A percentile compares a stretch with the other conserved stretches of the same genome.
These are phyloP conservation scores for Protophormia terraenovae DNA, from an alignment of 2,888 invertebrate genomes.

Conservation along the genomic window DNA sequence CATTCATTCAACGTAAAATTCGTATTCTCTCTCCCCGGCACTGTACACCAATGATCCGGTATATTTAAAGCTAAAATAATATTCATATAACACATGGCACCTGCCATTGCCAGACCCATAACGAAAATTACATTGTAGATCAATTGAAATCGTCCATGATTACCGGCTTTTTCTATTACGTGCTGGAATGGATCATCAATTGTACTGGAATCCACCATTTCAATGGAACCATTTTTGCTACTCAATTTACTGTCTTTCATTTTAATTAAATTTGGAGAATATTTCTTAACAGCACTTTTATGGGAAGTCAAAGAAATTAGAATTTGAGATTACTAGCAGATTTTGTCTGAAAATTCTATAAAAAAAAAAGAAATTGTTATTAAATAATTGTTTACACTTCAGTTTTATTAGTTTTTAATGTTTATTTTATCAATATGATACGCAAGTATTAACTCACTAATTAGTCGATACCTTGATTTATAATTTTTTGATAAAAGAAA, in stretches of 20 bases:
- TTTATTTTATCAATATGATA: no score
- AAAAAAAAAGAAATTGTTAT: no score
- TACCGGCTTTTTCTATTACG: constrained; percentile 82
- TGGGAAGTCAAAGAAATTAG: no score
- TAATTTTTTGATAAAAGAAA: no score
- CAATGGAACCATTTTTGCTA: constrained; percentile 25
- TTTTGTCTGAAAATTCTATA: no score
- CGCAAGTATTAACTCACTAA: no score
- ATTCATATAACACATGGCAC: constrained; percentile 83
- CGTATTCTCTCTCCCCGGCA: constrained; percentile 82
- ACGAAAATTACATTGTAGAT: constrained; percentile 82
- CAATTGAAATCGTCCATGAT: constrained; percentile 83
- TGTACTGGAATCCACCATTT: constrained; percentile 24
- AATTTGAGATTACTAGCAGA: no score
- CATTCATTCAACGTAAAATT: constrained; percentile 82
- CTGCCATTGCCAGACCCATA: constrained; percentile 81
- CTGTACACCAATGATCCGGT: constrained; percentile 84
- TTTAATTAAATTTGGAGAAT: no score
- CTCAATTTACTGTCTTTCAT: constrained; percentile 53
- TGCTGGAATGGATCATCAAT: constrained; percentile 82
- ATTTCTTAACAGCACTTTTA: no score
- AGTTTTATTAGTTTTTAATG: no score
- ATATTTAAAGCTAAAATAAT: constrained; percentile 83
- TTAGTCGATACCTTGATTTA: no score
- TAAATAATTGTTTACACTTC: no score